Percentiles rank a stretch among this genome's conserved stretches.
phyloP scores from a whole-genome alignment of 2,113 vertebrate species.

The Ursus arctos region DNA sequence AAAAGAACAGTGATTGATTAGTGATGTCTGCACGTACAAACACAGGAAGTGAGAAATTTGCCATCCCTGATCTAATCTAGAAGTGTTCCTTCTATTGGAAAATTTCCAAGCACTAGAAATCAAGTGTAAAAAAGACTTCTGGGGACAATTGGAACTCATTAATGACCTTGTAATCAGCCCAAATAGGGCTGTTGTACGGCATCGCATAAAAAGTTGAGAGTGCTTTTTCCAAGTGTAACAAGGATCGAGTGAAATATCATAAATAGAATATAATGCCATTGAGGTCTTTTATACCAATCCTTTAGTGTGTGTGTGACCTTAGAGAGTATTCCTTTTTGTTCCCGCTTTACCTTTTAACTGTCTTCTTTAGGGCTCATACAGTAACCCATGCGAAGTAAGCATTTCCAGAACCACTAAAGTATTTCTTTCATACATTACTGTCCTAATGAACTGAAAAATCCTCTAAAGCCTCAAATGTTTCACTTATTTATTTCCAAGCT shows the following conservation, averaged over 20 bases:
- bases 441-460: slow-evolving; percentile 46
- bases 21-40: slow-evolving; percentile 71
- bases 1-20: slow-evolving; percentile 68
- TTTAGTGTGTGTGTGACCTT: not conserved
- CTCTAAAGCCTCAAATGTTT: not conserved
- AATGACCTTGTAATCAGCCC: slow-evolving; percentile 68
- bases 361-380: slow-evolving; percentile 51
- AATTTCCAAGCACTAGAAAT: slow-evolving; percentile 68
- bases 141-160: slow-evolving; percentile 64
- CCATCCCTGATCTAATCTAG: slow-evolving; percentile 6
- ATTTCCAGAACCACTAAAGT: slow-evolving; percentile 1
- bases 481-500: not conserved
- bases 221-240: slow-evolving; percentile 64
- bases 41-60: slow-evolving; percentile 50
- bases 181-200: slow-evolving; percentile 42
- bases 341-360: slow-evolving; percentile 32
- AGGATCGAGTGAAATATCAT: slow-evolving; percentile 49
- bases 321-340: not conserved
- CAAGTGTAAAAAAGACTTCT: slow-evolving; percentile 63
- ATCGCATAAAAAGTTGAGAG: slow-evolving; percentile 62
- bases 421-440: not conserved
- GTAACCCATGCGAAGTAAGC: slow-evolving; percentile 46
- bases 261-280: slow-evolving; percentile 36
- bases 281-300: not conserved
- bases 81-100: slow-evolving; percentile 48